Percentiles rank a stretch among this genome's conserved stretches.
These are phyloP conservation scores for Falco punctatus DNA, from an alignment of 2,113 vertebrate genomes.

Conservation along the genomic window DNA sequence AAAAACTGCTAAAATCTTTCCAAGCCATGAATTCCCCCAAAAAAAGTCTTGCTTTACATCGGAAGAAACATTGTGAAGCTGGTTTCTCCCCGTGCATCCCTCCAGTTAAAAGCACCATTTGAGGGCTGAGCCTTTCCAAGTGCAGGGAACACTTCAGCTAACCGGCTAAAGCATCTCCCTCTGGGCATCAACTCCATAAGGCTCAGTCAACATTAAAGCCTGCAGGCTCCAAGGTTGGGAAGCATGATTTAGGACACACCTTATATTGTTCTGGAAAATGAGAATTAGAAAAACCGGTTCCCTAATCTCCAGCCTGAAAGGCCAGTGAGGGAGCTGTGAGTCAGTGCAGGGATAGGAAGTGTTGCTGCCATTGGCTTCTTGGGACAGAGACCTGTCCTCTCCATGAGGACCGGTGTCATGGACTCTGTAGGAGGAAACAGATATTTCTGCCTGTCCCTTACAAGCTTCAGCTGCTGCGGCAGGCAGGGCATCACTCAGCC, in stretches of 20 bases:
- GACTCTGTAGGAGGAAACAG: fast-evolving
- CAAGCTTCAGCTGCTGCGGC: neutral
- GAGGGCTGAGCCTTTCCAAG: neutral
- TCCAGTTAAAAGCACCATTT: neutral
- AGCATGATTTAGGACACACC: neutral
- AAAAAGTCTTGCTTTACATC: neutral
- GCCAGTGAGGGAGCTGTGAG: neutral
- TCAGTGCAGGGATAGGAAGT: neutral
- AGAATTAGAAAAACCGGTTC: neutral
- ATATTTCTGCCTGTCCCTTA: neutral
- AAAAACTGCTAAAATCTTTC: neutral
- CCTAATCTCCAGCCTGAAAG: neutral
- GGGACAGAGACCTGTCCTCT: neutral
- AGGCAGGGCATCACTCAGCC: neutral
- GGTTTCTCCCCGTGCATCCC: fast-evolving
- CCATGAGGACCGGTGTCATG: fast-evolving
- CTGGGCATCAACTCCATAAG: neutral
- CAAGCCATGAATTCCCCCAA: neutral
- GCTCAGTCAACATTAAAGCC: neutral
- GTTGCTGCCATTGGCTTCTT: neutral
- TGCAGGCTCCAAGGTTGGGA: neutral
- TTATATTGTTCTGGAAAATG: neutral
- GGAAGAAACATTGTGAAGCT: neutral
- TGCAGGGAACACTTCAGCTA: neutral
- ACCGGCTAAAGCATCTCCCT: neutral